A percentile compares a stretch with the other conserved stretches of the same genome.
Conservation (phyloP, 2,888 invertebrate genomes). For the Drosophila pseudotakahashii region DNA sequence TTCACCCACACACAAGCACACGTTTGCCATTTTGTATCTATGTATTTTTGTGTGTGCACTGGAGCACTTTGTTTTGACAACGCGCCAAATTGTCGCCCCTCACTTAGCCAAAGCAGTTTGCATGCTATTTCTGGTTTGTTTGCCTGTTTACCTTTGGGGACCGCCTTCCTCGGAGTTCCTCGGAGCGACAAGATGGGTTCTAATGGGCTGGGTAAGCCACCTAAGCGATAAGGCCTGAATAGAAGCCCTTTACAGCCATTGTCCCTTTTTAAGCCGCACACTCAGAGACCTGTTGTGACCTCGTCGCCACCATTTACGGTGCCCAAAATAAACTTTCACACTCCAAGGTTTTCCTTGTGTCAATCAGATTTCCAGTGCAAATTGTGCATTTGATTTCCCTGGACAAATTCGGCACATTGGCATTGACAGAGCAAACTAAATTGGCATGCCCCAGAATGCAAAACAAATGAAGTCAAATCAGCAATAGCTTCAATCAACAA, state of each 20-base stretch:
- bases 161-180: constrained; percentile 26
- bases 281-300: constrained; percentile 7
- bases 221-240: constrained; percentile 21
- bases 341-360: constrained; percentile 52
- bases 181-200: background rate
- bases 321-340: constrained; percentile 32
- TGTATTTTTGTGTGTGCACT: constrained; percentile 21
- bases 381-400: constrained; percentile 59
- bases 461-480: constrained; percentile 34
- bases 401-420: constrained; percentile 49
- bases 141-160: constrained; percentile 64
- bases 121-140: constrained; percentile 61
- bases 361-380: constrained; percentile 60
- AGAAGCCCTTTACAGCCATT: constrained; percentile 15
- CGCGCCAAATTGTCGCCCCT: constrained; percentile 55
- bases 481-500: constrained; percentile 14
- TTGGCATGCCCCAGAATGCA: constrained; percentile 44
- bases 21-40: constrained; percentile 11
- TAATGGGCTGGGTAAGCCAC: constrained; percentile 17
- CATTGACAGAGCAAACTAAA: constrained; percentile 51
- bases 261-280: constrained; percentile 17
- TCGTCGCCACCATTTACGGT: constrained; percentile 8
- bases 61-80: constrained; percentile 72
- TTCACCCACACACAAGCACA: background rate
- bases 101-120: constrained; percentile 48